phyloP scores from a whole-genome alignment of 2,797 vertebrate genomes.

The Pangasius djambal region DNA sequence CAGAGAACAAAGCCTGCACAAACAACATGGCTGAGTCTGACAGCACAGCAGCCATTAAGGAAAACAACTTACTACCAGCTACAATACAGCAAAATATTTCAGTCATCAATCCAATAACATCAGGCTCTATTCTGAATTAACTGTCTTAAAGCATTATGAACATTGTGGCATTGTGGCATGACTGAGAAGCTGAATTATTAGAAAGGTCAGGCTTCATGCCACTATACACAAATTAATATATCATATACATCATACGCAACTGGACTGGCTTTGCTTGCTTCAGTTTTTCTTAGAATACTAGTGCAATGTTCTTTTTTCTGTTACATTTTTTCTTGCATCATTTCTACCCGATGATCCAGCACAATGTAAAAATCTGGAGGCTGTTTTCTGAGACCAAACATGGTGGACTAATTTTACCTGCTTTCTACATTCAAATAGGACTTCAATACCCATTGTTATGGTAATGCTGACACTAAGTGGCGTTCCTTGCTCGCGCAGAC shows the following conservation, averaged over 20 bases:
- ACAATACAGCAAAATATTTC: neutral
- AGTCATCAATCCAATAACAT: neutral
- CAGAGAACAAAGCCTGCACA: constrained; percentile 90
- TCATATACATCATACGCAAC: neutral
- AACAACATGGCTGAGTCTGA: constrained; percentile 98
- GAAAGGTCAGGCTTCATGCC: neutral
- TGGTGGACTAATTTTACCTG: neutral
- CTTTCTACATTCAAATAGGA: neutral
- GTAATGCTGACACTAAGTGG: neutral
- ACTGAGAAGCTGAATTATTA: neutral
- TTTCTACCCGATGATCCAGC: neutral
- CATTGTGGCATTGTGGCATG: neutral
- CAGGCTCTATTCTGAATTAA: too few relatives aligned
- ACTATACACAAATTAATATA: neutral
- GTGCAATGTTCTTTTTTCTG: neutral
- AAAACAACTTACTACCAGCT: constrained; percentile 26
- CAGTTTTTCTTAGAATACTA: neutral
- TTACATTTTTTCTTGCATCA: neutral
- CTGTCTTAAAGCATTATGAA: neutral
- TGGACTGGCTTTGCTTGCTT: neutral
- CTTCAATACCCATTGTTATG: neutral
- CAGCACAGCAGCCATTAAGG: constrained; percentile 75
- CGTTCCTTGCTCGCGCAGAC: neutral
- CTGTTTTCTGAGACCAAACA: neutral
- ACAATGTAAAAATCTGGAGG: neutral